These are phyloP conservation scores for Myripristis jacobus DNA, from an alignment of 2,797 vertebrate genomes.

Conservation along the genomic window DNA sequence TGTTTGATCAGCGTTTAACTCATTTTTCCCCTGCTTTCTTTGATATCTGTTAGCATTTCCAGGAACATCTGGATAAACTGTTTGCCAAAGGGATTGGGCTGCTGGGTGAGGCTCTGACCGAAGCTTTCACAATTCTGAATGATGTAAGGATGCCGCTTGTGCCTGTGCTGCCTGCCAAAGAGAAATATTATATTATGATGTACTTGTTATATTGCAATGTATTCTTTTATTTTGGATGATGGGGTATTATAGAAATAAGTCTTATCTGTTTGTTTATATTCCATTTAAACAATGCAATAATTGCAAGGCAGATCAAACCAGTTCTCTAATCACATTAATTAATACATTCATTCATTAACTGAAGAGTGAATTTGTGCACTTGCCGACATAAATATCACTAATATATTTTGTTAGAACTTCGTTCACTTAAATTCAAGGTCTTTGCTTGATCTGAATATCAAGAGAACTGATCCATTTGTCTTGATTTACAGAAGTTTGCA, in stretches of 20 bases:
- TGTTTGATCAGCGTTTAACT: slow-evolving; percentile 29
- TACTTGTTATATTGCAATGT: background rate
- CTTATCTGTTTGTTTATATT: slow-evolving; percentile 11
- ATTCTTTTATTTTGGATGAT: slow-evolving; percentile 16
- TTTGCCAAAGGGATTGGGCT: slow-evolving; percentile 98
- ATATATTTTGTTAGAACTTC: slow-evolving; percentile 28
- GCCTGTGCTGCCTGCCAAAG: background rate
- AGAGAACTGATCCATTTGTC: slow-evolving; percentile 61
- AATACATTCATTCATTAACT: slow-evolving; percentile 32
- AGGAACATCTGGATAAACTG: slow-evolving; percentile 96
- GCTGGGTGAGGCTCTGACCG: slow-evolving; percentile 93
- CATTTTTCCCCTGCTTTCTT: slow-evolving; percentile 1
- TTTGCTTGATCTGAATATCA: slow-evolving; percentile 48
- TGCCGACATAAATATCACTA: background rate
- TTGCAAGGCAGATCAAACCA: slow-evolving; percentile 19
- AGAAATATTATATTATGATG: background rate
- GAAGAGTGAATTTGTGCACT: slow-evolving; percentile 36
- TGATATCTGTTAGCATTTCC: slow-evolving; percentile 89
- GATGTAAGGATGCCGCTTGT: slow-evolving; percentile 91
- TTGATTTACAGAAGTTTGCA: slow-evolving; percentile 63
- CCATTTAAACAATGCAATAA: slow-evolving; percentile 8
- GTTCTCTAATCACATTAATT: slow-evolving; percentile 1
- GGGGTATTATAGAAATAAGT: slow-evolving; percentile 26
- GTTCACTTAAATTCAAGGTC: slow-evolving; percentile 52
- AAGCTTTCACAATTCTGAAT: slow-evolving; percentile 94